Conservation (phyloP, 2,888 invertebrate species). For the Trachelus troglodyta region DNA sequence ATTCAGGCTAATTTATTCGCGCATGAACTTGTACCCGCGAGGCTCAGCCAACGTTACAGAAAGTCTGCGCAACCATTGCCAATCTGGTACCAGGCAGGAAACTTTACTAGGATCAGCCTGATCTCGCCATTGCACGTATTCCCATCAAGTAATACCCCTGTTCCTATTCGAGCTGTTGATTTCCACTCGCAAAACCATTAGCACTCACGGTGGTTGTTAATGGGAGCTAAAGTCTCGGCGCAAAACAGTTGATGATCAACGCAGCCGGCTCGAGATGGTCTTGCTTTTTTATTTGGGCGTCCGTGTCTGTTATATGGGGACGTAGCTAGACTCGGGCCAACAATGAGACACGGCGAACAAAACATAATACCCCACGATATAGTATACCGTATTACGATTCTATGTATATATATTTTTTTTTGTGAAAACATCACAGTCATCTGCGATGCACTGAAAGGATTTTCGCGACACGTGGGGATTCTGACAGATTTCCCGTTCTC, state of each 20-base stretch:
- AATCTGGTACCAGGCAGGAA: not conserved
- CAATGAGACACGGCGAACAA: not conserved
- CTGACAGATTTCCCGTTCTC: not conserved
- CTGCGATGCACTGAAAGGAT: not conserved
- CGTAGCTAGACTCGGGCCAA: not conserved
- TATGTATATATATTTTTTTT: not conserved
- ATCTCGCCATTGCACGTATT: not conserved
- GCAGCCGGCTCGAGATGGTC: not conserved
- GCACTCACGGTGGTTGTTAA: not conserved
- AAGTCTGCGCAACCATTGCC: not conserved
- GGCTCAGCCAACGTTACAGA: not conserved
- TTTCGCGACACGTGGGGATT: not conserved
- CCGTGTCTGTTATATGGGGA: not conserved
- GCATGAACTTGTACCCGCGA: not conserved
- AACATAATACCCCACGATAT: not conserved
- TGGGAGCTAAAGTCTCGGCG: not conserved
- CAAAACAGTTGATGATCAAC: conserved; percentile 1
- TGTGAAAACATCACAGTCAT: not conserved
- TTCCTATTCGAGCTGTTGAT: not conserved
- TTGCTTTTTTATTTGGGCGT: not conserved
- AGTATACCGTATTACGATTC: not conserved
- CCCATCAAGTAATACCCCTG: not conserved
- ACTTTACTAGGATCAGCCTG: not conserved
- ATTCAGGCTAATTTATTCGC: not conserved
- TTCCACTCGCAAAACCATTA: conserved; percentile 7